phyloP scores from a whole-genome alignment of 2,888 invertebrate genomes.

The Steinernema hermaphroditum region DNA sequence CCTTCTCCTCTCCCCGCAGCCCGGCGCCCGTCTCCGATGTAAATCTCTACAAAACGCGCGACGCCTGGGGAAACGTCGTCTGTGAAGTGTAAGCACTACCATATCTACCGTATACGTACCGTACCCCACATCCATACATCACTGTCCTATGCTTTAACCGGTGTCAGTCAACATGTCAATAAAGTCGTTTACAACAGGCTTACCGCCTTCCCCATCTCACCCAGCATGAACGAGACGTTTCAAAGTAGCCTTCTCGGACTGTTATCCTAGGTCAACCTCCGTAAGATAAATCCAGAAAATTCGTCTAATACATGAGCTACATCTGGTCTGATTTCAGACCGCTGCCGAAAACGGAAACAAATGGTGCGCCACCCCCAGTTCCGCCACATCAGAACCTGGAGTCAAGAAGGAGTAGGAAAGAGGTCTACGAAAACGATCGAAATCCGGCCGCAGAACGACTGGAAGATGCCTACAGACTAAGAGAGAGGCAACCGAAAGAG shows the following conservation, averaged over 20 bases:
- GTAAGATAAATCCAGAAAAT: too few relatives aligned
- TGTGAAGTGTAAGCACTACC: constrained; percentile 20
- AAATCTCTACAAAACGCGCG: constrained; percentile 23
- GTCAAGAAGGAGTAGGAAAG: too few relatives aligned
- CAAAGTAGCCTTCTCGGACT: too few relatives aligned
- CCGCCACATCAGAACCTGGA: too few relatives aligned
- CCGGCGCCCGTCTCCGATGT: neutral
- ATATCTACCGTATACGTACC: constrained; percentile 2
- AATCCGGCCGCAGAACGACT: too few relatives aligned
- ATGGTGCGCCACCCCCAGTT: too few relatives aligned
- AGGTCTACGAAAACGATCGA: too few relatives aligned
- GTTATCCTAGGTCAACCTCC: too few relatives aligned
- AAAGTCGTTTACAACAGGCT: neutral
- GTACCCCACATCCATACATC: neutral
- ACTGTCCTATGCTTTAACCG: constrained; percentile 26
- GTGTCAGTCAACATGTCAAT: constrained; percentile 21
- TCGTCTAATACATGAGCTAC: too few relatives aligned
- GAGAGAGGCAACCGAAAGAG: too few relatives aligned
- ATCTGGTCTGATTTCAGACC: neutral
- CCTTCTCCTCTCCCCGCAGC: constrained; percentile 17
- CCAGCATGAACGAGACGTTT: too few relatives aligned
- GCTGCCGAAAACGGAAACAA: neutral
- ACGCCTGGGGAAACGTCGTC: constrained; percentile 27
- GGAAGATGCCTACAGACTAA: too few relatives aligned
- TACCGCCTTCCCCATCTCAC: neutral